Conservation (phyloP, 1,140 invertebrate genomes). For the Penaeus japonicus region DNA sequence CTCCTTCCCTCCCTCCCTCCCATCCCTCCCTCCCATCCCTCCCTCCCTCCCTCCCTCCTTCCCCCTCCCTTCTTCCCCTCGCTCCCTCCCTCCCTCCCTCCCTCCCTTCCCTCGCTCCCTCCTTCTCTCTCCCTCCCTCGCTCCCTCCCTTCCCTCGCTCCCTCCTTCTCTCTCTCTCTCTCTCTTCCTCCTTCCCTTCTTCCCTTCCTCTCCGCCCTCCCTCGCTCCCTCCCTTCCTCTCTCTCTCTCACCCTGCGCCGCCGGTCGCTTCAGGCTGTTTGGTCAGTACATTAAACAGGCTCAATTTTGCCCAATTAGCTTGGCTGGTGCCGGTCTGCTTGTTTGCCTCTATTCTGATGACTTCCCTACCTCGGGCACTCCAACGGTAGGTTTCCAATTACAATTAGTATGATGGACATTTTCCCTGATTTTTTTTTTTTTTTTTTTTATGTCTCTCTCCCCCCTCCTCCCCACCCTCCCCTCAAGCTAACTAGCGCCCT, state of each 20-base stretch:
- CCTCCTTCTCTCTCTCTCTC: background rate
- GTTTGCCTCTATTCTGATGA: constrained; percentile 14
- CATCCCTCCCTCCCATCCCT: too few species aligned
- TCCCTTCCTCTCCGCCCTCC: background rate
- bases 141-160: background rate
- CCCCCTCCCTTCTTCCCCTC: background rate
- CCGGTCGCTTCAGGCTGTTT: constrained; percentile 7
- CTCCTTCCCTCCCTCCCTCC: background rate
- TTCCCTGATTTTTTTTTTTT: background rate
- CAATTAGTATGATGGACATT: constrained; percentile 3
- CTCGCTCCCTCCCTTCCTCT: too few species aligned
- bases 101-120: background rate
- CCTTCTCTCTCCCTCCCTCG: background rate
- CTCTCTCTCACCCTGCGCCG: too few species aligned
- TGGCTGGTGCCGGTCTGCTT: background rate
- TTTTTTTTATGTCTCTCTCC: background rate
- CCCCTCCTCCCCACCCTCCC: too few species aligned
- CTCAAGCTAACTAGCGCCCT: background rate
- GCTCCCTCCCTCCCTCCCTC: background rate
- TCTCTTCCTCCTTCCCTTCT: background rate
- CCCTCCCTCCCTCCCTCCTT: background rate
- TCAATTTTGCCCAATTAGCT: background rate
- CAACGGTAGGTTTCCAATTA: constrained; percentile 9
- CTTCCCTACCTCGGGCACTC: background rate
- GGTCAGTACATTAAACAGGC: constrained; percentile 27